Percentiles rank a stretch among this genome's conserved stretches.
These are phyloP conservation scores for Typhlomys cinereus DNA, from an alignment of 2,113 vertebrate genomes.

Conservation along the genomic window DNA sequence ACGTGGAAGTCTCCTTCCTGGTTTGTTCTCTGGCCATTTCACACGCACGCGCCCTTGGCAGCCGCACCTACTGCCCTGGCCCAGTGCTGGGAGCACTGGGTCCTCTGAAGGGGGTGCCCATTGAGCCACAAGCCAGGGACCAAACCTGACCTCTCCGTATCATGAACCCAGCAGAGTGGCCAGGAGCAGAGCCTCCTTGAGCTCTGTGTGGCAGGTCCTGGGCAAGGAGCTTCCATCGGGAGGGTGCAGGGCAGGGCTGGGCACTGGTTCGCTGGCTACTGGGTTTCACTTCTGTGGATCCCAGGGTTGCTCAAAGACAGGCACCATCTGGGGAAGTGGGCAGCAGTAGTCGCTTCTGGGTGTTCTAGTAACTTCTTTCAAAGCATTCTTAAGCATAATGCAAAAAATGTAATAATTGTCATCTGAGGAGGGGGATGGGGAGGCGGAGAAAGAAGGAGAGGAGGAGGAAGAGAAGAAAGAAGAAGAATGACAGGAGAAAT, in stretches of 20 bases:
- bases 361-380: not conserved
- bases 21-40: conserved; percentile 58
- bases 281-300: not conserved
- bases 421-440: not conserved
- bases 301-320: not conserved
- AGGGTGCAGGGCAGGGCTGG: rapidly evolving
- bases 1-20: not conserved
- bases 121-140: not conserved
- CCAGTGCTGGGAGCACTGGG: not conserved
- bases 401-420: not conserved
- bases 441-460: not conserved
- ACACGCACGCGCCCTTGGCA: conserved; percentile 44
- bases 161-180: not conserved
- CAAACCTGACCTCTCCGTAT: not conserved
- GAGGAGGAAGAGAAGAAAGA: rapidly evolving
- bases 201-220: not conserved
- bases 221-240: rapidly evolving
- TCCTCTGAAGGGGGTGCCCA: not conserved
- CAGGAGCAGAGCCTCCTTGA: rapidly evolving
- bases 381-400: not conserved
- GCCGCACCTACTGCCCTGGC: conserved; percentile 23
- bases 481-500: rapidly evolving
- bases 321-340: not conserved
- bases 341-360: not conserved
- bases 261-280: not conserved